Evolutionary conservation across 2,797 vertebrate species (phyloP), one percentile per base, ranked within the genome.

Genomic region (Hozukius guyotensis): DNA sequence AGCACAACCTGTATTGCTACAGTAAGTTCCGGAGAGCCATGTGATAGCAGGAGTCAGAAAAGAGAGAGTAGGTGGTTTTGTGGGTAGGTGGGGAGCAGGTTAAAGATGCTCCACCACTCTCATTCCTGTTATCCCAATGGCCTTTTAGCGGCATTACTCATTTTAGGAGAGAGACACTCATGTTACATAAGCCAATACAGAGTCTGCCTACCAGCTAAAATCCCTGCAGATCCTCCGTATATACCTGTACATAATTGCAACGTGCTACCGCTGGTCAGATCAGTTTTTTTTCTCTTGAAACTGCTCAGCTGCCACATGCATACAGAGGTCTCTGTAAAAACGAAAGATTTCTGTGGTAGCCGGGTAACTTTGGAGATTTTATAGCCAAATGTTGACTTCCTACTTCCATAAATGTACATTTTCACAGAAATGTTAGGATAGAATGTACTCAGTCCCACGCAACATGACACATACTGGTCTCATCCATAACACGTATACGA

Each of bases 101-200:
- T 84, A 82, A 87, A 89, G 89, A 89, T 90, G 79, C 82, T 91
- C 87, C 73, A 72, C 56, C 32, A 52, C 84, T 84, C 89, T 89
- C 72, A 77, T 79, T 89, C 79, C 88, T 90, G 83, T 86, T 90
- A 91, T 92, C 84, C 90, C 79, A 78, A 71, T 88, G 77, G 86
- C 83, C 82, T 91, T 92, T 91, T 82, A 85, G 88, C 69, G 38
- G 81, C 86, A 86, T 94, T 90, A 90, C 86, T 93, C 93, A 94
- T 89, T 90, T 92, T 87, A 68, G 87, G 88, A 90, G 72, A 86
- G 88, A 93, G 85, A 88, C 90, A 87, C 88, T 91, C 55, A 34
- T 85, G 89, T 94, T 95, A 92, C 71, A 87, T 93, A 93, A 94
- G 66, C 72, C 74, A 78, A 67, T 76, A 76, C 80, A 85, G 66